Percentiles rank a stretch among this genome's conserved stretches.
phyloP scores from a whole-genome alignment of 2,797 vertebrate genomes.

The Hippocampus kuda region DNA sequence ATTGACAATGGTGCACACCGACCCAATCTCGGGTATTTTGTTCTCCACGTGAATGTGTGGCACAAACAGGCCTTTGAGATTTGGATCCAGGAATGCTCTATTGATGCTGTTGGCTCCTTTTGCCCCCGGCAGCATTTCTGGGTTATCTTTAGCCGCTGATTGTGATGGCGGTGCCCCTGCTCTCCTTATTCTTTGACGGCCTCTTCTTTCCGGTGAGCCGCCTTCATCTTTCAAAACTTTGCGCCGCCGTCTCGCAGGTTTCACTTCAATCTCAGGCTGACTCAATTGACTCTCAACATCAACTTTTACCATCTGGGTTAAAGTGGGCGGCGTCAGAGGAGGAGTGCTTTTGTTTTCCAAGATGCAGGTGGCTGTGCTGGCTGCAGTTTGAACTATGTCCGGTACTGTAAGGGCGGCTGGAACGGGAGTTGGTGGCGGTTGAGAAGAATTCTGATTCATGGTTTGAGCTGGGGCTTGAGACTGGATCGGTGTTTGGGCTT shows the following conservation, averaged over 20 bases:
- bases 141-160: conserved; percentile 64
- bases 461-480: conserved; percentile 39
- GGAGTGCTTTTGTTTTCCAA: conserved; percentile 38
- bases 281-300: conserved; percentile 64
- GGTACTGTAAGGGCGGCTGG: conserved; percentile 34
- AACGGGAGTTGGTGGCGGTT: conserved; percentile 38
- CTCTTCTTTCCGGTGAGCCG: conserved; percentile 35
- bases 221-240: conserved; percentile 59
- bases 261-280: conserved; percentile 57
- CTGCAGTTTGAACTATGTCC: conserved; percentile 21
- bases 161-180: conserved; percentile 58
- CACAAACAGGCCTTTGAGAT: conserved; percentile 81
- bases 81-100: conserved; percentile 69
- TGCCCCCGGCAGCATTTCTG: conserved; percentile 49
- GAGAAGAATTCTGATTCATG: conserved; percentile 30
- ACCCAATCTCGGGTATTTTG: conserved; percentile 86
- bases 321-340: conserved; percentile 40
- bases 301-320: conserved; percentile 60
- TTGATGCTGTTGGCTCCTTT: conserved; percentile 29
- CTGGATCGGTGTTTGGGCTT: conserved; percentile 49
- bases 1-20: conserved; percentile 93
- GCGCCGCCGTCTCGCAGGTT: conserved; percentile 56
- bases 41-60: conserved; percentile 95
- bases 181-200: conserved; percentile 62
- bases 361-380: conserved; percentile 29